Base-by-base conservation (phyloP, 1,140 invertebrate species). In the Bombus ignitus region DNA sequence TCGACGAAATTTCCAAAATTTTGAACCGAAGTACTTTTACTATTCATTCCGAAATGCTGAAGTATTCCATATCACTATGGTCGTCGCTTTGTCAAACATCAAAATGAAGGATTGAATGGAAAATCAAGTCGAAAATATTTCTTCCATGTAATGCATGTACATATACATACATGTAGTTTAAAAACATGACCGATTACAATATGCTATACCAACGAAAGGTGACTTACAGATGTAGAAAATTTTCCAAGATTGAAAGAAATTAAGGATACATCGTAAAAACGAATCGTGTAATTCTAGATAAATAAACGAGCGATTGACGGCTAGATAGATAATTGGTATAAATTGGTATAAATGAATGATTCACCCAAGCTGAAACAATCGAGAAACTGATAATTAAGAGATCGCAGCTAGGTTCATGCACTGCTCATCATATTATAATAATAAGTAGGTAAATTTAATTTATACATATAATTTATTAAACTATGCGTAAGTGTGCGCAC, bases 1-100 rank as follows among this genome's bases (percentile, higher is more conserved):
- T 87, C 86, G 4, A 91, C n/a, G 15, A 90, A 75, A 75, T 79
- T 89, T 72, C 44, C 72, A 22, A 92, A 70, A 87, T 89, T 87
- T 84, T 90, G 62, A n/a, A 76, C 88, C 12, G 91, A 92, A 37
- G 81, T 77, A 22, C 90, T 87, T 82, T 83, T 89, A n/a, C 70
- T 6, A 66, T 75, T 85, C 59, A 84, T 83, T 62, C 39, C 53
- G 32, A 81, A 44, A 25, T 9, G 15, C 44, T 6, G 32, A 72
- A 35, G 28, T 32, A 32, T 76, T 32, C 10, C 25, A 18, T 47
- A 35, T 28, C 25, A 10, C 42, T 47, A 47, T 37, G 9, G 28
- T 62, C 59, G 28, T 62, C 59, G 25, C n/a, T 62, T 62, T 13
- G 28, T 13, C 47, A 18, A 22, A 22, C 28, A 62, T n/a, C 4